Base-by-base conservation (phyloP, 2,888 invertebrate species). In the Pycnomerus fuliginosus region DNA sequence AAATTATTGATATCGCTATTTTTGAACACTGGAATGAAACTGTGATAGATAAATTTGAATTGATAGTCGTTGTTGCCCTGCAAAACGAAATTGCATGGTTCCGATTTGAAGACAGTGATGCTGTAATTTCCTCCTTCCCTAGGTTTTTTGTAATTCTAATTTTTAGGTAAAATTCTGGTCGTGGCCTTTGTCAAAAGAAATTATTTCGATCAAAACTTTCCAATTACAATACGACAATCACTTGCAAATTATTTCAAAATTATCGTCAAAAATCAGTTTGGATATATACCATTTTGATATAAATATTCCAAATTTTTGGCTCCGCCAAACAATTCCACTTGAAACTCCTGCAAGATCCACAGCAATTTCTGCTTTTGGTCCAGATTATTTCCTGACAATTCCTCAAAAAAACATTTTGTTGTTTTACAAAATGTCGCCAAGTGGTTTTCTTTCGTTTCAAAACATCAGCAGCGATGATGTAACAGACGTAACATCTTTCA, bases 251-350 rank as follows among this genome's bases (percentile, higher is more conserved):
- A 24, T 67, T 3, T 44, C 55, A 23, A 49, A 66, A 24, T 40
- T 48, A 7, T 44, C 42, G 16, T 12, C 12, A 34, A 43, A 40
- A 2, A 43, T 61, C 3, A 33, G 53, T 2, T 56, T 65, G 2
- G 65, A 70, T 49, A 45, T 74, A 23, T 74, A 71, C 38, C 61
- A 67, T 14, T 68, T 73, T 42, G 48, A 37, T 32, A 24, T 3
- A 8, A 29, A 38, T 22, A n/a, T 29, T 8, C 10, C 25, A 28
- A 29, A 28, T 57, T 61, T 31, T 20, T 65, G 68, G 65, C 48
- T 65, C 5, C 39, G 53, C 8, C 68, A 72, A 56, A 58, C 57
- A 20, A 39, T 71, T 14, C 16, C 42, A 3, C 50, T 71, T 13
- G 31, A 53, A 8, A 41, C 55, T n/a, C 44, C 60, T n/a, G 47